phyloP scores from a whole-genome alignment of 1,140 invertebrate species.

The Phortica variegata region DNA sequence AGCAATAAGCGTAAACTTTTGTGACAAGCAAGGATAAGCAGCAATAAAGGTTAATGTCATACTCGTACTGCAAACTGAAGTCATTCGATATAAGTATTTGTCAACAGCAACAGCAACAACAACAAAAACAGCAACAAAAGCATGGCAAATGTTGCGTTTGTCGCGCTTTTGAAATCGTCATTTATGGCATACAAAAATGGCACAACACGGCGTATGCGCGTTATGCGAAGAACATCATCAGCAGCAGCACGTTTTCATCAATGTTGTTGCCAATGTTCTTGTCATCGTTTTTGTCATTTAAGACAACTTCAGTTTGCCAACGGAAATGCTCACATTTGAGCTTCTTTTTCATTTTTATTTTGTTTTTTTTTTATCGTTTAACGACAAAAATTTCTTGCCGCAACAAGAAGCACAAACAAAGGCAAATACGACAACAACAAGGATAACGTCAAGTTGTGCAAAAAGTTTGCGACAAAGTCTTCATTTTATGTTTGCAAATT shows the following conservation, averaged over 20 bases:
- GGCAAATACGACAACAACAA: slow-evolving; percentile 34
- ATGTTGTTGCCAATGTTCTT: slow-evolving; percentile 8
- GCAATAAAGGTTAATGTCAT: slow-evolving; percentile 56
- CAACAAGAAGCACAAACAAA: no score
- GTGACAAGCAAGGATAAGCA: slow-evolving; percentile 42
- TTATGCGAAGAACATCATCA: no score
- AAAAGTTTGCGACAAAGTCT: no score
- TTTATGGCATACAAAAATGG: slow-evolving; percentile 14
- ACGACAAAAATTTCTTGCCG: slow-evolving; percentile 46
- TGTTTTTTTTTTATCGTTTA: slow-evolving; percentile 21
- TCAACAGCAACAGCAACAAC: slow-evolving; percentile 9
- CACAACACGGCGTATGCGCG: no score
- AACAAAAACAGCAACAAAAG: slow-evolving; percentile 4
- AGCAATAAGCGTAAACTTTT: slow-evolving; percentile 13
- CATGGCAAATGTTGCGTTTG: slow-evolving; percentile 42
- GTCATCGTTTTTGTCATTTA: slow-evolving; percentile 37
- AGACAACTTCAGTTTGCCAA: no score
- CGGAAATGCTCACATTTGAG: no score
- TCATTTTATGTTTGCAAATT: no score
- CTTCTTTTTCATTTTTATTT: no score
- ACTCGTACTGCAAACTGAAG: slow-evolving; percentile 12
- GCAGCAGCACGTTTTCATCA: slow-evolving; percentile 5
- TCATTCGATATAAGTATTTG: no score
- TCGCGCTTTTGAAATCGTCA: slow-evolving; percentile 24
- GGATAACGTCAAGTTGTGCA: slow-evolving; percentile 22